phyloP scores from a whole-genome alignment of 2,797 vertebrate genomes.

The Phrynocephalus forsythii region DNA sequence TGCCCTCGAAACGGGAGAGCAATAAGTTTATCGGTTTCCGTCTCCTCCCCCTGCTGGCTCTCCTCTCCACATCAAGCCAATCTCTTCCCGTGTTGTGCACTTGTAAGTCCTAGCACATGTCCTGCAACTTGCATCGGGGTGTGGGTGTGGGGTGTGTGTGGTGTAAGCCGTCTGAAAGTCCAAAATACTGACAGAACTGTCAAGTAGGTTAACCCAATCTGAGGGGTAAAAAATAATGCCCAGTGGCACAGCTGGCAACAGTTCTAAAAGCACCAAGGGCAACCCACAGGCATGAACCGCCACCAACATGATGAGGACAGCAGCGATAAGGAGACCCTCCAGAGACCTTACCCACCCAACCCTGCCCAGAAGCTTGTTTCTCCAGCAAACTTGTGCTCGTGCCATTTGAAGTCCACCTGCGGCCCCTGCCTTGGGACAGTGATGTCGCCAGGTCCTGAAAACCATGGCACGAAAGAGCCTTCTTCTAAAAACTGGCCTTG shows the following conservation, averaged over 20 bases:
- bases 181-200: constrained; percentile 16
- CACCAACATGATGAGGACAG: neutral
- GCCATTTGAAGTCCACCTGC: neutral
- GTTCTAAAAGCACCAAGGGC: neutral
- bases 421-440: neutral
- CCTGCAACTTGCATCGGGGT: neutral
- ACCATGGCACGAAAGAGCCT: neutral
- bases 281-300: neutral
- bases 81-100: fast-evolving
- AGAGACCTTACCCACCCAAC: neutral
- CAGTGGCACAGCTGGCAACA: constrained; percentile 21
- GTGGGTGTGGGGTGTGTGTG: too few relatives aligned
- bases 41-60: neutral
- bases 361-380: neutral
- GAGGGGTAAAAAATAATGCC: neutral
- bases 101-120: neutral
- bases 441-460: neutral
- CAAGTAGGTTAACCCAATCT: constrained; percentile 24
- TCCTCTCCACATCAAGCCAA: neutral
- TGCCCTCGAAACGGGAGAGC: neutral
- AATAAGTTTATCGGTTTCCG: fast-evolving
- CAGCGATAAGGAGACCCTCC: neutral
- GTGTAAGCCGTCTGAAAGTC: neutral
- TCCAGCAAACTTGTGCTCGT: neutral
- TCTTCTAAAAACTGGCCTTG: neutral